Percentiles rank a stretch among this genome's conserved stretches.
phyloP scores from a whole-genome alignment of 2,113 vertebrate genomes.

The Myotis brandtii region DNA sequence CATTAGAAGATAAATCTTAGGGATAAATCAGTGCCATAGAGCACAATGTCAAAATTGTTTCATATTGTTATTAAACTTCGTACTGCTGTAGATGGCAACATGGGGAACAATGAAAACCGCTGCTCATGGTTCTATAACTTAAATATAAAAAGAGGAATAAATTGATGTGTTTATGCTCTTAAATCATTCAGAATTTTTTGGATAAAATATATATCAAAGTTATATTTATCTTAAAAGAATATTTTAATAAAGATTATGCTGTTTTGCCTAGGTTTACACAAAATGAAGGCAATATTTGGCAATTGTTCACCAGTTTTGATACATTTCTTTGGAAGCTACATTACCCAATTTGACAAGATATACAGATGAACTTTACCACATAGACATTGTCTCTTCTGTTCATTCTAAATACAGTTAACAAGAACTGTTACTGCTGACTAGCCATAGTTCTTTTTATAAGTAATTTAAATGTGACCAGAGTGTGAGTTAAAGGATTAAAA shows the following conservation, averaged over 20 bases:
- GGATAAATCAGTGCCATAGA: not conserved
- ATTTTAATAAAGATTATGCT: not conserved
- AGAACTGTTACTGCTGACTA: not conserved
- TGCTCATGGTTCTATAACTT: not conserved
- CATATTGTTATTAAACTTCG: not conserved
- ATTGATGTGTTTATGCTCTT: not conserved
- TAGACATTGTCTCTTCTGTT: not conserved
- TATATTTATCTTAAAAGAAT: not conserved
- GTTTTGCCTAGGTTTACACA: not conserved
- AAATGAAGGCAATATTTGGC: not conserved
- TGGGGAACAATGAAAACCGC: not conserved
- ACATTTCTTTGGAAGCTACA: not conserved
- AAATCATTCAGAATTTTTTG: not conserved
- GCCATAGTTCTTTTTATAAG: not conserved
- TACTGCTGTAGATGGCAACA: not conserved
- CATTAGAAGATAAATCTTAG: not conserved
- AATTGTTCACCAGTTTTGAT: not conserved
- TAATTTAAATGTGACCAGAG: not conserved
- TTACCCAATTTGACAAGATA: not conserved
- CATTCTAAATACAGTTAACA: not conserved
- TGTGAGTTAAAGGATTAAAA: not conserved
- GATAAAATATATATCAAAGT: not conserved
- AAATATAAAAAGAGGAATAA: not conserved
- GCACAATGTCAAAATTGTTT: not conserved
- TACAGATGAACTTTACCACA: not conserved